Evolutionary conservation across 1,140 invertebrate species (phyloP), one percentile per base, ranked within the genome.

Genomic region (Dinoponera quadriceps): DNA sequence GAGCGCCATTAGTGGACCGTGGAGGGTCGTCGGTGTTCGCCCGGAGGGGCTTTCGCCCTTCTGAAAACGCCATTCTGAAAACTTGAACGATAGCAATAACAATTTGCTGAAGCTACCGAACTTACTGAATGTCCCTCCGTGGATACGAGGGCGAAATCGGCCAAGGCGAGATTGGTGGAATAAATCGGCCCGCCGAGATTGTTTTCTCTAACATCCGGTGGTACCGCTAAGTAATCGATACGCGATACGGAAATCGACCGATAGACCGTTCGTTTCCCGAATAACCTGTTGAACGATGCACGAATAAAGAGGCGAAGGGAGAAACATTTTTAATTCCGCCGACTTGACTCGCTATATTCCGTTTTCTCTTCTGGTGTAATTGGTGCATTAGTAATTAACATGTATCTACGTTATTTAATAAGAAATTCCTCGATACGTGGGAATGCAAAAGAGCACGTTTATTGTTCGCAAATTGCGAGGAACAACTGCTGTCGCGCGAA

Each of bases 1-100:
- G 88, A 90, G 86, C 89, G 69, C 90, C 86, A 90, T 91, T 90
- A 91, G 88, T 84, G 84, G 74, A 62, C 84, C 86, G 75, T 48
- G 29, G 48, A 60, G 33, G 49, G 48, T 60, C 44, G 54, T 49
- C 69, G 83, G 82, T 81, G 51, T 60, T 87, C 85, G 84, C 87
- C 82, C 83, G 69, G 62, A n/a, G n/a, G 65, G 85, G 85, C 84
- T 86, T 75, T 44, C 38, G 44, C 74, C 86, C 89, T 90, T n/a
- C n/a, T n/a, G n/a, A n/a, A n/a, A n/a, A n/a, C 88, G 88, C 85
- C 71, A 91, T 90, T 88, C 83, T 74, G 87, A 90, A 91, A 92
- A 91, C 89, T 91, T 90, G 86, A 88, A 83, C 89, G 90, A 89
- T 91, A 83, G 87, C 84, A 89, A 92, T 92, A 92, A 92, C 86